Base-by-base conservation (phyloP, 2,797 vertebrate genomes). In the Eremophila alpestris region DNA sequence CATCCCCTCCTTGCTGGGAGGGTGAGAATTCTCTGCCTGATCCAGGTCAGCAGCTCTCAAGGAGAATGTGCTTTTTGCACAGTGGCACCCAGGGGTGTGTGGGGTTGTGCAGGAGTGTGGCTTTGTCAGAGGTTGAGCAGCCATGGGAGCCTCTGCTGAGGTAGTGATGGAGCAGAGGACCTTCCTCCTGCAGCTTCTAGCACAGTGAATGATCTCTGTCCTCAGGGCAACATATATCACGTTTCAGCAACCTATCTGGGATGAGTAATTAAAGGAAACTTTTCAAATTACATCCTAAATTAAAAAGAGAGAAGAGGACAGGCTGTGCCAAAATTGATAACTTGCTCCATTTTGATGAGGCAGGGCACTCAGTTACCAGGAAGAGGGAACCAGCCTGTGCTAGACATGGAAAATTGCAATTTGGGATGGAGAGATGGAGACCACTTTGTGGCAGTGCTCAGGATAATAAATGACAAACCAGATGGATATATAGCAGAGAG, bases 201-300 rank as follows among this genome's bases (percentile, higher is more conserved):
- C 27, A 67, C 38, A 7, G 17, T 73, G 77, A 59, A n/a, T 74
- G 32, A 89, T 82, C 45, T 82, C 55, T 84, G 51, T 93, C 84
- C 71, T 91, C 59, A 51, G 36, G 75, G 55, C 67, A 84, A 6
- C 32, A 26, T 64, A n/a, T 6, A 81, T 81, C 69, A 60, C 17
- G 1, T 64, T 77, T 74, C 62, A 54, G 38, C 40, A 71, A 2
- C 27, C 58, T 43, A 45, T 81, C 74, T 76, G 46, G 60, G 58
- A 84, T 55, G 40, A 86, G n/a, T 75, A 90, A 75, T 93, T 93
- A 75, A 90, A 62, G 65, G 65, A 83, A 92, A 75, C 46, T 88
- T 95, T 90, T 86, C 55, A 75, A 67, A 71, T 92, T 3, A 74
- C 40, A 23, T 49, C 30, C 65, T 93, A 87, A 89, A 79, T 92